These are phyloP conservation scores for Rissa tridactyla DNA, from an alignment of 2,113 vertebrate genomes.

Conservation along the genomic window DNA sequence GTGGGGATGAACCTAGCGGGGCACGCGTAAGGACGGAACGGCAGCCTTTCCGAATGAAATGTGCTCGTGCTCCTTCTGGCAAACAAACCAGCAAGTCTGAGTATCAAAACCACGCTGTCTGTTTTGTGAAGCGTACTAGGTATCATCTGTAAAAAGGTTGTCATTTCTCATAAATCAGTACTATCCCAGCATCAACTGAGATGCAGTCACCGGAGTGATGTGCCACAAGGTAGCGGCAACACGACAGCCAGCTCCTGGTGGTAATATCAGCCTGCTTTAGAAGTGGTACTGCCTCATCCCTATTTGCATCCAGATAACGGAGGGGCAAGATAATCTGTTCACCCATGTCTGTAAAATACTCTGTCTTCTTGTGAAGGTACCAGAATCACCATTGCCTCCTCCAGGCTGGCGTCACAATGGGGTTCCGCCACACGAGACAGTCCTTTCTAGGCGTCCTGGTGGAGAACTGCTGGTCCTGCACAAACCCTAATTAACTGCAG, in stretches of 20 bases:
- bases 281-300: neutral
- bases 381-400: neutral
- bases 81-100: neutral
- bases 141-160: neutral
- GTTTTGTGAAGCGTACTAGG: neutral
- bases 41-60: neutral
- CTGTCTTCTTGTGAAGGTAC: too few relatives aligned
- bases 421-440: neutral
- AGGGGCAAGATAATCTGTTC: neutral
- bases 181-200: neutral
- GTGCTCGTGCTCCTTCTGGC: neutral
- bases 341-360: neutral
- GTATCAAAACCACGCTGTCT: accelerated
- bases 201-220: neutral
- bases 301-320: neutral
- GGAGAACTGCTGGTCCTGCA: neutral
- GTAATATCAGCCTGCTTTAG: neutral
- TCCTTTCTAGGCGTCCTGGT: neutral
- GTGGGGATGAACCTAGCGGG: neutral
- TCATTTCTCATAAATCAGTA: neutral
- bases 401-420: neutral
- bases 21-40: accelerated
- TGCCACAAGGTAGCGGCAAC: neutral
- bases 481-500: neutral
- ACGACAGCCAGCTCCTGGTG: neutral